phyloP scores from a whole-genome alignment of 2,113 vertebrate genomes.

The Bettongia penicillata region DNA sequence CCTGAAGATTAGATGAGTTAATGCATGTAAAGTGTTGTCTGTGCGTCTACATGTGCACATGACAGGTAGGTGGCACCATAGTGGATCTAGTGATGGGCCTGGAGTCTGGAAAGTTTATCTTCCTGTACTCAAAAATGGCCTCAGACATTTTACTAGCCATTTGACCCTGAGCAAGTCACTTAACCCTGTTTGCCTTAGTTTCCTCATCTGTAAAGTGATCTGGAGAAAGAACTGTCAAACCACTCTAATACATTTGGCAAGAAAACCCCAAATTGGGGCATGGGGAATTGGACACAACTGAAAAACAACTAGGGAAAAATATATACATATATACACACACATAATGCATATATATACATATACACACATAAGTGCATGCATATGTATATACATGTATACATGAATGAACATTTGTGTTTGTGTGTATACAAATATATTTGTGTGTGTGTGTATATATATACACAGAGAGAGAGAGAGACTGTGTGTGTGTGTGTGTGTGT shows the following conservation, averaged over 20 bases:
- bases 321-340: too few species aligned
- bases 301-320: background rate
- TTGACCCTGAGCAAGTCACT: background rate
- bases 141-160: background rate
- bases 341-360: background rate
- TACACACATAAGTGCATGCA: background rate
- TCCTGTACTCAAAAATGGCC: background rate
- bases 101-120: background rate
- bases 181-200: background rate
- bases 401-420: background rate
- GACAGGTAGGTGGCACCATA: background rate
- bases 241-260: background rate
- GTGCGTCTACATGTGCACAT: background rate
- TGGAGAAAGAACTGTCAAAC: background rate
- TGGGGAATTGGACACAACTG: background rate
- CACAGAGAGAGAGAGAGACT: too few species aligned
- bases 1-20: background rate
- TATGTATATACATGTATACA: background rate
- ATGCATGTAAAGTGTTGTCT: background rate
- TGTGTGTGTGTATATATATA: background rate
- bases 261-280: background rate
- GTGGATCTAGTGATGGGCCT: background rate
- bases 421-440: background rate
- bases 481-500: background rate
- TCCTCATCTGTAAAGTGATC: background rate